phyloP scores from a whole-genome alignment of 2,888 invertebrate genomes.

The Clivina fossor region DNA sequence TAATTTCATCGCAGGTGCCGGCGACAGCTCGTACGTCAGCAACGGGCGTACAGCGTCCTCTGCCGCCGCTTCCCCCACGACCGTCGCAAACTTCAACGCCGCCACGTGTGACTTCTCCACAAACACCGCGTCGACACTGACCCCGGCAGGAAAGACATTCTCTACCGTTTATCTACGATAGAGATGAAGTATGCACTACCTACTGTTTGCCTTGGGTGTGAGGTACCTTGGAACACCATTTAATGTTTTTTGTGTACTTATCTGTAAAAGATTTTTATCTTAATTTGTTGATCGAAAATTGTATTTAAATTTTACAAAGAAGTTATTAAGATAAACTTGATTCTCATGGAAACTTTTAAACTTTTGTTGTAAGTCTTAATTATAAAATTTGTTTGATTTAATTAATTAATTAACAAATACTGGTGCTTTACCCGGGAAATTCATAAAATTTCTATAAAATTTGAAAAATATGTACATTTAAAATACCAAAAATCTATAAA shows the following conservation, averaged over 20 bases:
- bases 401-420: too few relatives aligned
- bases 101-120: slow-evolving; percentile 52
- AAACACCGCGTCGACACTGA: slow-evolving; percentile 53
- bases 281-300: too few relatives aligned
- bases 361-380: too few relatives aligned
- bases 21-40: slow-evolving; percentile 39
- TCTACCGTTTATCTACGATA: slow-evolving; percentile 49
- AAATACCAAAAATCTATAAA: too few relatives aligned
- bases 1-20: slow-evolving; percentile 40
- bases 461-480: too few relatives aligned
- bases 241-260: neutral
- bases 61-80: slow-evolving; percentile 43
- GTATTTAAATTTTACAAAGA: too few relatives aligned
- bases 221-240: slow-evolving; percentile 13
- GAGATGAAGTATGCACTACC: slow-evolving; percentile 47
- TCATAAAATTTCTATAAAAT: too few relatives aligned
- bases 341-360: too few relatives aligned
- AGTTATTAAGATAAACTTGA: too few relatives aligned
- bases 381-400: too few relatives aligned
- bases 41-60: slow-evolving; percentile 48
- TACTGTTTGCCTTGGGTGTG: slow-evolving; percentile 51
- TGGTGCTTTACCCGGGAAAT: too few relatives aligned
- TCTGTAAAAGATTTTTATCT: too few relatives aligned
- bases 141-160: slow-evolving; percentile 48
- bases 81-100: slow-evolving; percentile 61